Conservation (phyloP, 2,113 vertebrate genomes). For the Naja naja region DNA sequence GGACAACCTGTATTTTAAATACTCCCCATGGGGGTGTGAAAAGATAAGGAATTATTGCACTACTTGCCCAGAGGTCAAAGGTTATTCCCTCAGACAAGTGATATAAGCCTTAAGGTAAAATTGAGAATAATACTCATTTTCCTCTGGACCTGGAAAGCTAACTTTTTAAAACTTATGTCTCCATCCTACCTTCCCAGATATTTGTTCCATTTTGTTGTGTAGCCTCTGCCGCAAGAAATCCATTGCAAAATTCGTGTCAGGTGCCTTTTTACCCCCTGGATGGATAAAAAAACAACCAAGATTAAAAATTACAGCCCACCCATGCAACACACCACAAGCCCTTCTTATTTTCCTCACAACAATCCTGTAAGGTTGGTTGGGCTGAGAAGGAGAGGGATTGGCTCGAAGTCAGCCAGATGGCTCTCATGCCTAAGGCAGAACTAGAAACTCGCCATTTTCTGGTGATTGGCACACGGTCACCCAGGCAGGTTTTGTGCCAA, state of each 20-base stretch:
- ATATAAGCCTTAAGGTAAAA: not conserved
- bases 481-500: too few species aligned
- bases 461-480: too few species aligned
- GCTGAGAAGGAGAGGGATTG: not conserved
- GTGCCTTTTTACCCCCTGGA: slow-evolving; percentile 55
- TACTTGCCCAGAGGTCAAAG: not conserved
- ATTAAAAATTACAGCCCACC: not conserved
- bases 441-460: not conserved
- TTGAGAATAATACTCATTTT: too few species aligned
- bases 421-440: not conserved
- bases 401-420: not conserved
- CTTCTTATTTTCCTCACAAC: not conserved
- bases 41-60: not conserved
- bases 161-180: not conserved
- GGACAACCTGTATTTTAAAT: not conserved
- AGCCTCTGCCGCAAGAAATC: slow-evolving; percentile 85
- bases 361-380: not conserved
- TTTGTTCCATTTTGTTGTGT: slow-evolving; percentile 87
- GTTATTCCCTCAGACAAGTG: not conserved
- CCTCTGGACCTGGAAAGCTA: not conserved
- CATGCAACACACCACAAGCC: not conserved
- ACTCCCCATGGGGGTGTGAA: not conserved
- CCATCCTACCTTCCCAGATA: slow-evolving; percentile 79
- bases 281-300: not conserved
- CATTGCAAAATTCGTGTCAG: slow-evolving; percentile 72